Evolutionary conservation across 2,797 vertebrate species (phyloP), one percentile per base, ranked within the genome.

Genomic region (Amazona finschi): DNA sequence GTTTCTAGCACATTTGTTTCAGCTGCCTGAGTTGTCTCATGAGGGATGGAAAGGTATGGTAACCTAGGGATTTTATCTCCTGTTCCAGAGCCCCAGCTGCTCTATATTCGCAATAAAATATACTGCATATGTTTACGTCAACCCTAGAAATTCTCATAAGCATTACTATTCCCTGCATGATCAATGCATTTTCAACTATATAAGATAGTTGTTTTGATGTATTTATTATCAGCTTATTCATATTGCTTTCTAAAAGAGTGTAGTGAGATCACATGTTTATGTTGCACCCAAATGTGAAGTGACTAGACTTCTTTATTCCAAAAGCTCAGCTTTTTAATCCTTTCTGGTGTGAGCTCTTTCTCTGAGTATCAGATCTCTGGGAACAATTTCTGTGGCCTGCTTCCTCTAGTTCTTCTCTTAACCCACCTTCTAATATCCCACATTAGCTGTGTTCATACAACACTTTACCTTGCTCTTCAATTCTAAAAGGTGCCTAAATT

Each of bases 21-120:
- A 91, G 47, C 83, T 95, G 77, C 70, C 71, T 94, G 60, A 69
- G 84, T 44, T 67, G 28, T 82, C 50, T 90, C 67, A 62, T 28
- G 50, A 86, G n/a, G 36, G 22, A 55, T 75, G 67, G 85, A 94
- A 93, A 94, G 85, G 80, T 89, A 81, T 33, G 86, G 74, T 87
- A 74, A 58, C 25, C 46, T n/a, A 13, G 49, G 60, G 77, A 86
- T 75, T 95, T 77, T 82, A 10, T 62, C 46, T 69, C 36, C 55
- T 58, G 6, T 87, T 91, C 36, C 73, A 87, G 55, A 15, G 55
- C 60, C 39, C 67, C 66, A 94, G 87, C 11, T 94, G 43, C 66
- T 89, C 80, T 88, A 28, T 47, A 38, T 85, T 88, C 1, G 0
- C 22, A 75, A 6, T 13, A 72, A n/a, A 22, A 75, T 62, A 72